Percentiles rank a stretch among this genome's conserved stretches.
These are phyloP conservation scores for Rhinolophus ferrumequinum DNA, from an alignment of 2,113 vertebrate species.

Conservation along the genomic window DNA sequence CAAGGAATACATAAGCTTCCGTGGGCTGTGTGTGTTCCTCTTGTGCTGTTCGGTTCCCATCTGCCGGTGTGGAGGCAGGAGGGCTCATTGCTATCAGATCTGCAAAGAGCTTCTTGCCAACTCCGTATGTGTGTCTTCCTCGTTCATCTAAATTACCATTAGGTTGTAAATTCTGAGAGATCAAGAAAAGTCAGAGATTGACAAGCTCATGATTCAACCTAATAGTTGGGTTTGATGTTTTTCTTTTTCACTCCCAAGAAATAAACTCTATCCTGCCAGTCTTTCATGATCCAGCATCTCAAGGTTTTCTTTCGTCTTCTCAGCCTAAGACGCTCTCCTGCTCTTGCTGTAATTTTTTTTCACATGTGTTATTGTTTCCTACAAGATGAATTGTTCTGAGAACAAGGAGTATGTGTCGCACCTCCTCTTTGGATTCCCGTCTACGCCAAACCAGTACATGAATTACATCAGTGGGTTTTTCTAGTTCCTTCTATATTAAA, in stretches of 20 bases:
- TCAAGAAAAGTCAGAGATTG: slow-evolving; percentile 23
- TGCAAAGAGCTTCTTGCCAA: background rate
- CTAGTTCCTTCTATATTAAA: background rate
- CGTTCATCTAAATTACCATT: background rate
- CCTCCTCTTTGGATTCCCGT: background rate
- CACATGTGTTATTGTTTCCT: background rate
- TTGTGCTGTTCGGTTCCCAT: background rate
- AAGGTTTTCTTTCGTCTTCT: background rate
- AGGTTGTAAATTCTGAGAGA: background rate
- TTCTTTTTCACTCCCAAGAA: background rate
- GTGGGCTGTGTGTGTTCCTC: background rate
- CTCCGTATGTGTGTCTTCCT: background rate
- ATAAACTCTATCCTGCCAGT: background rate
- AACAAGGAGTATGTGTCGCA: background rate
- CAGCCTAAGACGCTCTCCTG: background rate
- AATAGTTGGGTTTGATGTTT: background rate
- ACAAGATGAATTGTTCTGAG: background rate
- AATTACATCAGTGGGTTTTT: background rate
- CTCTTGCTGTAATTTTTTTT: background rate
- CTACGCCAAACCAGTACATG: background rate
- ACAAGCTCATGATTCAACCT: background rate
- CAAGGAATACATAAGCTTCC: background rate
- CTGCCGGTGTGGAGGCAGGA: background rate
- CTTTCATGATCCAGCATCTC: background rate
- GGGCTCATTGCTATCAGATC: background rate